Base-by-base conservation (phyloP, 2,888 invertebrate genomes). In the Antheraea yamamai region DNA sequence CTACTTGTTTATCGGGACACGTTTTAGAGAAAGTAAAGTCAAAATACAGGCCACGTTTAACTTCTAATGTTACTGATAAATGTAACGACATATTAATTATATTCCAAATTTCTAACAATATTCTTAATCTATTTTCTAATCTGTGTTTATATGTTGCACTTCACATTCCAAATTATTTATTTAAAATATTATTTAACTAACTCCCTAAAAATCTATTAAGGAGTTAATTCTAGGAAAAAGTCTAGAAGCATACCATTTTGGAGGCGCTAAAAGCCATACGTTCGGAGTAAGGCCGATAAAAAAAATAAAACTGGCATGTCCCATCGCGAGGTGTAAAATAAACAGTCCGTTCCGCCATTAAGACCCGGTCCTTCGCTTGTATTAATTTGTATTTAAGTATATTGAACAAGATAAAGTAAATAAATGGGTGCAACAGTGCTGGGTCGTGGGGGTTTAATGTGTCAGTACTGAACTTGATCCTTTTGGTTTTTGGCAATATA, bases 341-440 rank as follows among this genome's bases (percentile, higher is more conserved):
- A 94, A 95, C 94, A 95, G 89, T 88, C 90, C 84, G 83, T 84
- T 82, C 87, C 87, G 90, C 94, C 92, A 93, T 95, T 93, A 94
- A 91, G 93, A 86, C 82, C 89, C 89, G 90, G 90, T 90, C 90
- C 92, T 90, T 88, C 84, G 90, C 87, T 91, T 94, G 94, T 94
- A 95, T 95, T 95, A 95, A 95, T 95, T 95, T 95, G 94, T 95
- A 94, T 95, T 95, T 93, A 95, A 94, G 94, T 94, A 94, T 94
- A 94, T 92, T 93, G 92, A 91, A 94, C 94, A 94, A 94, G 94
- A 94, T 94, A 94, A 94, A 92, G 87, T 90, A 91, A 94, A 94
- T 94, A 94, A 94, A 93, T 91, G 91, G 89, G 89, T 87, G 87
- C 89, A 87, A 79, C 83, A 79, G 78, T 83, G 83, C 79, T 82